A percentile compares a stretch with the other conserved stretches of the same genome.
phyloP scores from a whole-genome alignment of 2,797 vertebrate species.

The Ispidina lecontei region DNA sequence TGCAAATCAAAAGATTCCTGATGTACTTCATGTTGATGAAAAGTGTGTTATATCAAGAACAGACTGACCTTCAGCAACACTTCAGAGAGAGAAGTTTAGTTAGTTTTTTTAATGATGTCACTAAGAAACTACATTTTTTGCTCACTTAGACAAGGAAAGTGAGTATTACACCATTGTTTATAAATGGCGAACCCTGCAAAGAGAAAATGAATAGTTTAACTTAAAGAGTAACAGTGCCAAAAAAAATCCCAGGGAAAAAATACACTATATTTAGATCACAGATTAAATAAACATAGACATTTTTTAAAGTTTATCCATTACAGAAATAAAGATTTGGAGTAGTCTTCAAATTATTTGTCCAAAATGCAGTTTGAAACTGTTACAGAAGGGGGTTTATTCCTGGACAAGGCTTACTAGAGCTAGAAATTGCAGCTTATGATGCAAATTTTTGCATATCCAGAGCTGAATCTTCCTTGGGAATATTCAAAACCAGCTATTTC shows the following conservation, averaged over 20 bases:
- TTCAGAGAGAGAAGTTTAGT: not conserved
- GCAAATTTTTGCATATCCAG: not conserved
- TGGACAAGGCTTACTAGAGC: not conserved
- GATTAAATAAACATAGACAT: not conserved
- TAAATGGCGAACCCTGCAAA: not conserved
- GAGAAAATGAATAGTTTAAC: not conserved
- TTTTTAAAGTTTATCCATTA: not conserved
- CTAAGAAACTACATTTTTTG: not conserved
- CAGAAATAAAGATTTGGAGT: not conserved
- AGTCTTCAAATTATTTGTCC: not conserved
- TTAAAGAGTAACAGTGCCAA: not conserved
- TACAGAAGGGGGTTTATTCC: not conserved
- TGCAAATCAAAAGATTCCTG: not conserved
- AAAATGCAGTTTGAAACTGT: not conserved
- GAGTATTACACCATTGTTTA: not conserved
- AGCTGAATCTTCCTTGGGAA: not conserved
- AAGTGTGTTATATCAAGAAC: not conserved
- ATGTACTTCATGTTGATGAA: not conserved
- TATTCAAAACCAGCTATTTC: not conserved
- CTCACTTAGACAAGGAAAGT: not conserved
- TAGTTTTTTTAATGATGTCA: not conserved
- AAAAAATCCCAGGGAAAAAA: not conserved
- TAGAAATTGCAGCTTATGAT: not conserved
- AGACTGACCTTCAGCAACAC: not conserved
- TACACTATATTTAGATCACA: not conserved